phyloP scores from a whole-genome alignment of 2,888 invertebrate genomes.

The Drosophila dives region DNA sequence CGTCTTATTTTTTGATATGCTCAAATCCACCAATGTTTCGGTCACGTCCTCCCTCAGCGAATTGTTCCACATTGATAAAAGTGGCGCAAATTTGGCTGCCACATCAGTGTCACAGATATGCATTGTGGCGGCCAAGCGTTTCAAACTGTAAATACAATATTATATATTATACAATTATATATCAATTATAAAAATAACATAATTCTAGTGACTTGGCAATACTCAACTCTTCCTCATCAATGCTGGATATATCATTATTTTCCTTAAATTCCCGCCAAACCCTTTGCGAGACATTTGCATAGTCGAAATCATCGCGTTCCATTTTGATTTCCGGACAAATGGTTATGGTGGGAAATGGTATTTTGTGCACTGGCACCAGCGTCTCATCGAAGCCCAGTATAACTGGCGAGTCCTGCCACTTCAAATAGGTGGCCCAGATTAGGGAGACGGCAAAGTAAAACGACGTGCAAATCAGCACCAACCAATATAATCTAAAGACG shows the following conservation, averaged over 20 bases:
- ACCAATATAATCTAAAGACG: constrained; percentile 77
- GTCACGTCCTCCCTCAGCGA: constrained; percentile 48
- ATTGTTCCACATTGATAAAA: constrained; percentile 54
- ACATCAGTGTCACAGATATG: constrained; percentile 83
- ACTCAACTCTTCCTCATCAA: constrained; percentile 68
- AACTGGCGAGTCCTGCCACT: constrained; percentile 82
- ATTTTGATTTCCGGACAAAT: constrained; percentile 84
- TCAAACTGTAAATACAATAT: constrained; percentile 59
- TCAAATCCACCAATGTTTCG: constrained; percentile 74
- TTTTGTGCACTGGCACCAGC: constrained; percentile 80
- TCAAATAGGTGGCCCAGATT: constrained; percentile 80
- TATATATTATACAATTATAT: background rate
- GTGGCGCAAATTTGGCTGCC: constrained; percentile 63
- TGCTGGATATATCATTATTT: constrained; percentile 39
- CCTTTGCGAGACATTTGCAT: constrained; percentile 66
- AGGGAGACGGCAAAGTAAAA: constrained; percentile 78
- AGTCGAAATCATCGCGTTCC: constrained; percentile 79
- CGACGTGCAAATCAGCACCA: constrained; percentile 79
- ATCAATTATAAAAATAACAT: background rate
- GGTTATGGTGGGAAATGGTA: constrained; percentile 83
- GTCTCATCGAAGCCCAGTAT: constrained; percentile 83
- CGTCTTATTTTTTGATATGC: constrained; percentile 80
- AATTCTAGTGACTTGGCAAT: background rate
- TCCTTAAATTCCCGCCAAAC: constrained; percentile 64
- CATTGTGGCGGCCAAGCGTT: constrained; percentile 77